Percentiles rank a stretch among this genome's conserved stretches.
phyloP scores from a whole-genome alignment of 2,113 vertebrate species.

The Zootoca vivipara region DNA sequence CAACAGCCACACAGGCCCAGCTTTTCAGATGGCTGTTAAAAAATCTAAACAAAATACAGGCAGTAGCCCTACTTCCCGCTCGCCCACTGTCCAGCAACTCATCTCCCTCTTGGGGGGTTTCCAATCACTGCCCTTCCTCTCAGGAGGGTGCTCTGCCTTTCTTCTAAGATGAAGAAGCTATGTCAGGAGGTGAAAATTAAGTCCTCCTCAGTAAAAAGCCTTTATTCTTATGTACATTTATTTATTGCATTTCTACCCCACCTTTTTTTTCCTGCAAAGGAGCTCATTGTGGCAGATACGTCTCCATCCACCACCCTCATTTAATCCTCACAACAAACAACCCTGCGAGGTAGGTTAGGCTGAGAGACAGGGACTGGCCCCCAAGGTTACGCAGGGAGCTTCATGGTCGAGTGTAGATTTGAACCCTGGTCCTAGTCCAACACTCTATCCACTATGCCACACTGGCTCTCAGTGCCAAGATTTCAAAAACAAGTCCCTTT shows the following conservation, averaged over 20 bases:
- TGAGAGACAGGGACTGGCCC: no score
- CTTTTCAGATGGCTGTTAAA: constrained; percentile 52
- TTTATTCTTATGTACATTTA: no score
- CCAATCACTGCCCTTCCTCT: constrained; percentile 32
- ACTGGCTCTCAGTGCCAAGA: no score
- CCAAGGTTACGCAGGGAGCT: no score
- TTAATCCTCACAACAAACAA: neutral
- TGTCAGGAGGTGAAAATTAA: constrained; percentile 42
- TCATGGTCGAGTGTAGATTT: no score
- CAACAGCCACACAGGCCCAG: constrained; percentile 20
- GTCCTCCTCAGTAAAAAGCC: constrained; percentile 46
- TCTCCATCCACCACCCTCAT: neutral
- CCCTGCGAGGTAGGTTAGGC: constrained; percentile 47
- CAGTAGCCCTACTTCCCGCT: constrained; percentile 52
- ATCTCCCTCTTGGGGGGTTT: constrained; percentile 47
- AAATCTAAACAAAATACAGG: constrained; percentile 33
- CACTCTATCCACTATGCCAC: no score
- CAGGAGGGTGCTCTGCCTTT: constrained; percentile 49
- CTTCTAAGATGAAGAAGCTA: constrained; percentile 47
- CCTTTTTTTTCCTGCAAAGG: no score
- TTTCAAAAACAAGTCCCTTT: no score
- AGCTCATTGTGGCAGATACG: no score
- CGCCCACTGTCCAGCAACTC: constrained; percentile 36
- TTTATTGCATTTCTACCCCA: no score
- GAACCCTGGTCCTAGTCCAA: no score